These are phyloP conservation scores for Elaphurus davidianus DNA, from an alignment of 2,113 vertebrate genomes.

Conservation along the genomic window DNA sequence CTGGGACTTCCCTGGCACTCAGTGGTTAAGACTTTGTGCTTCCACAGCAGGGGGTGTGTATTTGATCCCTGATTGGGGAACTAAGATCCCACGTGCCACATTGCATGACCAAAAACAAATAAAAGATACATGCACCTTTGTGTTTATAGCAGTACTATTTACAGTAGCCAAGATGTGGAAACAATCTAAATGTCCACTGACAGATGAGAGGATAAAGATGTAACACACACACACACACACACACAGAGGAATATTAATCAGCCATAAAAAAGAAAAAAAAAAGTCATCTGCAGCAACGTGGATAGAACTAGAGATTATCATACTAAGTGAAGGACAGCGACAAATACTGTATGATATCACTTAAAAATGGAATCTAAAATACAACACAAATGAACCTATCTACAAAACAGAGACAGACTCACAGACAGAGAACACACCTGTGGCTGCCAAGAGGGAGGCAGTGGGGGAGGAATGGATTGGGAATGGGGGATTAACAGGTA, in stretches of 20 bases:
- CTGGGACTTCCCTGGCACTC: background rate
- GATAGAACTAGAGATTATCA: background rate
- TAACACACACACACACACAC: rapidly evolving
- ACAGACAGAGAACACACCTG: background rate
- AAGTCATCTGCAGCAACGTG: background rate
- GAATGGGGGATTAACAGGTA: background rate
- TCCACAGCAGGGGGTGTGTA: background rate
- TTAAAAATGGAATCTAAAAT: background rate
- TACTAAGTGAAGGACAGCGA: background rate
- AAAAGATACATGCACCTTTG: background rate
- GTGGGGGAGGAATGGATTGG: background rate
- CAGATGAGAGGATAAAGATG: background rate
- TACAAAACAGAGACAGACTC: background rate
- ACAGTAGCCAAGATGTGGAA: background rate
- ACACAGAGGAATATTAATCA: background rate
- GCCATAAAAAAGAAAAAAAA: background rate
- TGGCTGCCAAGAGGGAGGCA: background rate
- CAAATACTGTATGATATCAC: too few relatives aligned
- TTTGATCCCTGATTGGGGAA: background rate
- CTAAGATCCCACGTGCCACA: background rate
- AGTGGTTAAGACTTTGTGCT: background rate
- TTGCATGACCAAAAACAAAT: background rate
- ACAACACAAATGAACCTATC: background rate
- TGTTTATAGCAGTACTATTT: background rate
- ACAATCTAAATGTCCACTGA: background rate